A percentile compares a stretch with the other conserved stretches of the same genome.
Conservation (phyloP, 2,888 invertebrate species). For the Bimastos eiseni region DNA sequence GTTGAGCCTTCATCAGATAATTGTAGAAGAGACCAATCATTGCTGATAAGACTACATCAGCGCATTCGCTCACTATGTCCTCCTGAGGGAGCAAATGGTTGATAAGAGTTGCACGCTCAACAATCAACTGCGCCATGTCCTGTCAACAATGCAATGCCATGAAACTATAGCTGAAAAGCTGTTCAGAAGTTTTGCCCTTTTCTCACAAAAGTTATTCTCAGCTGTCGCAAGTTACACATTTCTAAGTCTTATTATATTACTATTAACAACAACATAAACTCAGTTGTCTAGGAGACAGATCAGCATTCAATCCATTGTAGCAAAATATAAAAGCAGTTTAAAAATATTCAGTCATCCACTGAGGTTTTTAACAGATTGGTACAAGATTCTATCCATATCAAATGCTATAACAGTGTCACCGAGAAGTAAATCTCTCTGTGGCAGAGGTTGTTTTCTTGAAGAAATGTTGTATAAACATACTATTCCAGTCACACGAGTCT, state of each 20-base stretch:
- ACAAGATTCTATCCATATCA: background rate
- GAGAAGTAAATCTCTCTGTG: no score
- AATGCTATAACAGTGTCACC: background rate
- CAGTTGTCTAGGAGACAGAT: background rate
- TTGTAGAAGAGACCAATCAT: slow-evolving; percentile 58
- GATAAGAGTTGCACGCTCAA: slow-evolving; percentile 85
- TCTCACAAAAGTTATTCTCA: background rate
- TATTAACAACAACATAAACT: background rate
- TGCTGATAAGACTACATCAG: slow-evolving; percentile 51
- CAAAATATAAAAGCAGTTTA: no score
- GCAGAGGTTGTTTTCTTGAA: background rate
- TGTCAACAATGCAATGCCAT: slow-evolving; percentile 51
- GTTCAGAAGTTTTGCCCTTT: background rate
- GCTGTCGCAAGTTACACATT: background rate
- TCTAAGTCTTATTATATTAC: background rate
- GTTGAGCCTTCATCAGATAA: slow-evolving; percentile 66
- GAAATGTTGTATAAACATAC: background rate
- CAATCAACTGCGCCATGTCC: slow-evolving; percentile 87
- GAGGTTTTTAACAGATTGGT: background rate
- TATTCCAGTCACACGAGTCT: no score
- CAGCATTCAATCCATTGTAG: no score
- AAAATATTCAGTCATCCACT: no score
- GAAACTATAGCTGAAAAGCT: background rate
- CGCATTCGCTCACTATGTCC: slow-evolving; percentile 25
- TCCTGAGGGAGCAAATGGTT: slow-evolving; percentile 74